Conservation (phyloP, 2,888 invertebrate genomes). For the Malthinus seriepunctatus region DNA sequence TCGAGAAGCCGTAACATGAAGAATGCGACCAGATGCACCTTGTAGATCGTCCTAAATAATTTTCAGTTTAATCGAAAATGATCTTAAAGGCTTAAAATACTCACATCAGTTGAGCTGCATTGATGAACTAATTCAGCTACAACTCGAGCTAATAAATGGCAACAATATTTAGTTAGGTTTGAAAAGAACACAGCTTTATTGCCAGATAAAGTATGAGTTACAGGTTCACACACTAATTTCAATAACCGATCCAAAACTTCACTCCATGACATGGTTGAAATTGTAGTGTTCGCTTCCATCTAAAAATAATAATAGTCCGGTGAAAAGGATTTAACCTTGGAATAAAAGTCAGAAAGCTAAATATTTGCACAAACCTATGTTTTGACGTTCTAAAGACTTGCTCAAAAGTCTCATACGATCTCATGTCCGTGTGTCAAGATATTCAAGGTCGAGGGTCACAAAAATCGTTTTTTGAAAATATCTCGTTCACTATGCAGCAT, state of each 20-base stretch:
- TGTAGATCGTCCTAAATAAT: constrained; percentile 65
- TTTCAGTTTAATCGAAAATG: background rate
- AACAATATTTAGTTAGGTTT: constrained; percentile 61
- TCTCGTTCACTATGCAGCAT: no score
- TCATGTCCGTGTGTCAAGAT: no score
- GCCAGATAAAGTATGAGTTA: constrained; percentile 60
- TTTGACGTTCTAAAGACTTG: no score
- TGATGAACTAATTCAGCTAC: constrained; percentile 86
- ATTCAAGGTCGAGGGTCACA: no score
- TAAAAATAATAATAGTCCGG: constrained; percentile 33
- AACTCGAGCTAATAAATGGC: constrained; percentile 78
- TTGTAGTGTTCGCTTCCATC: constrained; percentile 52
- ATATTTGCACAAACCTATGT: no score
- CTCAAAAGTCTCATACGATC: no score
- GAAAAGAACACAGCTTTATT: constrained; percentile 48
- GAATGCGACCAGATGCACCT: constrained; percentile 73
- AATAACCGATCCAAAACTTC: constrained; percentile 83
- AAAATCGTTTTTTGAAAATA: no score
- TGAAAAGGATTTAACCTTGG: background rate
- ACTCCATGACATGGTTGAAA: constrained; percentile 50
- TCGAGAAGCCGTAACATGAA: constrained; percentile 84
- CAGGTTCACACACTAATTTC: constrained; percentile 80
- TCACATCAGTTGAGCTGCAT: constrained; percentile 74
- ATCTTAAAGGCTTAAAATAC: constrained; percentile 33
- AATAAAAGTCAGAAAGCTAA: no score